Evolutionary conservation across 2,888 invertebrate species (phyloP).

Genomic region (Norana najaformis): DNA sequence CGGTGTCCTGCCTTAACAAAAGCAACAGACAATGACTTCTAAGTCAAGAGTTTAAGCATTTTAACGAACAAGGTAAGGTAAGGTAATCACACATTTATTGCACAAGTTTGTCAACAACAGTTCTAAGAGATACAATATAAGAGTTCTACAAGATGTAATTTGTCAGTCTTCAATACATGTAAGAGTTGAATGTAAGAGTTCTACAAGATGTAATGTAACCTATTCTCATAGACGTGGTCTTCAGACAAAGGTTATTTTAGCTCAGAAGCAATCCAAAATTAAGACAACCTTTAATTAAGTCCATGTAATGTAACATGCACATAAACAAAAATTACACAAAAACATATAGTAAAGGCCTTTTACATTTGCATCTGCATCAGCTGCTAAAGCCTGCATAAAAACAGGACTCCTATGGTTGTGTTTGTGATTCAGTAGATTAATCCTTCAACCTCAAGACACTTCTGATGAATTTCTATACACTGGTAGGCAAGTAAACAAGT

Average conservation of each 20-base stretch:
- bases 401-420: too few species aligned
- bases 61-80: not conserved
- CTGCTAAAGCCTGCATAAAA: too few species aligned
- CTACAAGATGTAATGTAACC: too few species aligned
- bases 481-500: not conserved
- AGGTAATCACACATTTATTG: not conserved
- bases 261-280: not conserved
- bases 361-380: too few species aligned
- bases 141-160: too few species aligned
- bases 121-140: too few species aligned
- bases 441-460: too few species aligned
- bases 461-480: not conserved
- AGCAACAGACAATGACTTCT: conserved; percentile 31
- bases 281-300: not conserved
- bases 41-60: not conserved
- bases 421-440: too few species aligned
- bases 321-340: not conserved
- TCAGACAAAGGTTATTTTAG: not conserved
- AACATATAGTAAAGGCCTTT: too few species aligned
- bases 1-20: conserved; percentile 68
- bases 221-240: not conserved
- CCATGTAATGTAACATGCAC: not conserved
- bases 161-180: too few species aligned
- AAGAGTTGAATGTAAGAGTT: too few species aligned
- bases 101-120: not conserved